Conservation (phyloP, 2,113 vertebrate genomes). For the Telmatochromis sp. region DNA sequence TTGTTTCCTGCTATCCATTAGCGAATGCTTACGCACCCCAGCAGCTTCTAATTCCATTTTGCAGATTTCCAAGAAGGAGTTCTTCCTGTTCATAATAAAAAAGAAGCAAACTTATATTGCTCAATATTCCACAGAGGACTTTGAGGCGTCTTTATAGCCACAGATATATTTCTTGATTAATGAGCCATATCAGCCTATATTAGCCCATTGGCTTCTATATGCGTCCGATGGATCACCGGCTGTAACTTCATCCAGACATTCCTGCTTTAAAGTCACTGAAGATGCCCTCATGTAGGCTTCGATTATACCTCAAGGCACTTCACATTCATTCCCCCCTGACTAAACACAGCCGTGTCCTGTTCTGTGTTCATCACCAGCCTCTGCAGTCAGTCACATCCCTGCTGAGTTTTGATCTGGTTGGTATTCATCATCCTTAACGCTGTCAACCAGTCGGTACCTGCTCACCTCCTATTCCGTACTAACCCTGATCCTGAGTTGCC, state of each 20-base stretch:
- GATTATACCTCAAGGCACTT: background rate
- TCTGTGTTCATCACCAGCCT: background rate
- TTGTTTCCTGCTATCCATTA: background rate
- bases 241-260: background rate
- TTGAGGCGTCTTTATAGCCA: background rate
- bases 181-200: conserved; percentile 19
- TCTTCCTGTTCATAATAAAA: background rate
- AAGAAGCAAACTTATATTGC: background rate
- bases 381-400: background rate
- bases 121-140: background rate
- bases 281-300: background rate
- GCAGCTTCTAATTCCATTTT: conserved; percentile 3
- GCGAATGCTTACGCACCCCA: background rate
- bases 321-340: background rate
- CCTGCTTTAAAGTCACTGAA: background rate
- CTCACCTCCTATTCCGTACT: background rate
- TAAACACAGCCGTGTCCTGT: background rate
- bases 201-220: conserved; percentile 17
- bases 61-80: background rate
- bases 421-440: background rate
- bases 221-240: conserved; percentile 33
- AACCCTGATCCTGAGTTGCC: background rate
- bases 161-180: conserved; percentile 60
- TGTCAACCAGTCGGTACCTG: background rate
- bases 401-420: background rate